Evolutionary conservation across 2,888 invertebrate genomes (phyloP).

Genomic region (Oscheius onirici): DNA sequence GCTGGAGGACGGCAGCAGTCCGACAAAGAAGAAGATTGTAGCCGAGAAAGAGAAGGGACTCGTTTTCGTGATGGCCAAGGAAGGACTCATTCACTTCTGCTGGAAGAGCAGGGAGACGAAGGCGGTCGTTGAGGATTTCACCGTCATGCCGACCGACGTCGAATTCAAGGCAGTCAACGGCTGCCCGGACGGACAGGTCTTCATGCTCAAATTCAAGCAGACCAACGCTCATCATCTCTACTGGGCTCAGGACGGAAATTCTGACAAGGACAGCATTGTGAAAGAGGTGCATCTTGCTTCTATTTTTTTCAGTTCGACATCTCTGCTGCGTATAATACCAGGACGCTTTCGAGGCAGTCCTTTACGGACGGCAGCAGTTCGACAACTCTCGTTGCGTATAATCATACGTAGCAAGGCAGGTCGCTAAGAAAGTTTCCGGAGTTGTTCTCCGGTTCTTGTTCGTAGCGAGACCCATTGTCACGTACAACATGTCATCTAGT

Average conservation of each 20-base stretch:
- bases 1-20: constrained; percentile 57
- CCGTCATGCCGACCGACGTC: constrained; percentile 98
- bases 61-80: constrained; percentile 93
- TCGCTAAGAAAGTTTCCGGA: too few relatives aligned
- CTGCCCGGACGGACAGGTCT: constrained; percentile 90
- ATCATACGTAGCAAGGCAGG: too few relatives aligned
- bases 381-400: too few relatives aligned
- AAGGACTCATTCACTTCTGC: constrained; percentile 97
- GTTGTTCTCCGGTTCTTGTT: too few relatives aligned
- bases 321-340: too few relatives aligned
- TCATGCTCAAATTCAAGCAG: constrained; percentile 93
- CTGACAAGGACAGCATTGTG: constrained; percentile 83
- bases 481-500: too few relatives aligned
- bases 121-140: constrained; percentile 92
- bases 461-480: too few relatives aligned
- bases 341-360: too few relatives aligned
- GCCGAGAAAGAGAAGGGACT: constrained; percentile 83
- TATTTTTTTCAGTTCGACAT: too few relatives aligned
- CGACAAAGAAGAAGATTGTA: constrained; percentile 69
- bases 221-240: constrained; percentile 89
- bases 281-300: constrained; percentile 44
- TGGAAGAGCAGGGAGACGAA: constrained; percentile 97
- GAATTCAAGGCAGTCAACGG: constrained; percentile 93
- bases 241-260: constrained; percentile 97
- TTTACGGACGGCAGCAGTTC: too few relatives aligned